A percentile compares a stretch with the other conserved stretches of the same genome.
Conservation (phyloP, 2,113 vertebrate genomes). For the Etheostoma spectabile region DNA sequence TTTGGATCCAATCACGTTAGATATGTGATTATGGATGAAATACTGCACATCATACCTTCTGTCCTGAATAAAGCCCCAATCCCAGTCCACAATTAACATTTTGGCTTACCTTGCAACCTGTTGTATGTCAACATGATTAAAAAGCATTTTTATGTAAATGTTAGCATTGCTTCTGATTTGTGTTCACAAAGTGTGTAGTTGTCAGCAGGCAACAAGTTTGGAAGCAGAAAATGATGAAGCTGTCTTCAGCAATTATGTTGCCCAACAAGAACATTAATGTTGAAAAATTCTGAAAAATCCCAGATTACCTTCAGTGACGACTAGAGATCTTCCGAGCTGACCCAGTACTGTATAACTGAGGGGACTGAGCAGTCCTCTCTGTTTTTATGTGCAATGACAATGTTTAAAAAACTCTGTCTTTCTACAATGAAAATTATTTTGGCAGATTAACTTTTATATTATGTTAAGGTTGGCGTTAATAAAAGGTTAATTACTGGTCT, state of each 20-base stretch:
- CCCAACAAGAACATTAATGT: not conserved
- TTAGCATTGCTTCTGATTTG: not conserved
- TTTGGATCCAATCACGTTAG: not conserved
- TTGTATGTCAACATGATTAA: not conserved
- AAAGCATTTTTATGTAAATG: not conserved
- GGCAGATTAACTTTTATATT: too few species aligned
- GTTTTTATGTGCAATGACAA: not conserved
- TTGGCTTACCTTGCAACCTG: not conserved
- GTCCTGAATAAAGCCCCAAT: not conserved
- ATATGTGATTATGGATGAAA: not conserved
- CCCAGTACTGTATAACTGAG: not conserved
- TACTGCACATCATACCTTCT: not conserved
- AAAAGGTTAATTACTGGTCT: not conserved
- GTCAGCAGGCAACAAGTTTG: not conserved
- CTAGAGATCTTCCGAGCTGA: not conserved
- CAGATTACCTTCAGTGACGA: not conserved
- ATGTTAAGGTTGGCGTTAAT: not conserved
- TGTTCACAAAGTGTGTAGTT: not conserved
- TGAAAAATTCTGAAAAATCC: not conserved
- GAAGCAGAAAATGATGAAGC: not conserved
- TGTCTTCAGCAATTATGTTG: not conserved
- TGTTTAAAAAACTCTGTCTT: not conserved
- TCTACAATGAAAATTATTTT: not conserved
- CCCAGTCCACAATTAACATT: not conserved
- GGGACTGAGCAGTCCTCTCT: too few species aligned